Base-by-base conservation (phyloP, 2,888 invertebrate species). In the Aphelenchoides bicaudatus region DNA sequence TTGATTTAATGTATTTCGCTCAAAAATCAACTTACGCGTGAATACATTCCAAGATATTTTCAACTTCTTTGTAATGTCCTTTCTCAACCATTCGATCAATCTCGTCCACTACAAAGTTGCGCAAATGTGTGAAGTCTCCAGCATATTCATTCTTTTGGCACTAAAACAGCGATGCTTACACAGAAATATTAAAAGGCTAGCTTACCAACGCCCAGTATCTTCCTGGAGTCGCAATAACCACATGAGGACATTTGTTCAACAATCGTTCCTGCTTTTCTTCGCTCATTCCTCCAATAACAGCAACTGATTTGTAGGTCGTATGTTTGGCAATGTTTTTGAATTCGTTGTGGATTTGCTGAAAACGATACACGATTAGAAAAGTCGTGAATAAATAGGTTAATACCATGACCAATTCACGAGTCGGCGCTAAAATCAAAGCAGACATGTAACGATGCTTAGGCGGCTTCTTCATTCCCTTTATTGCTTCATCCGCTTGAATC, bases 81-180 rank as follows among this genome's bases (percentile, higher is more conserved):
- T 67, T 87, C 87, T 98, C 96, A 16, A 96, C 83, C 96, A 99
- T 96, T 61, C 98, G 85, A 81, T 99, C 98, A 0, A 96, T 94
- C 83, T 99, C 98, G 80, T 99, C 98, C 68, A 96, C 89, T 0
- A 91, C 93, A 63, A 98, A 82, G 80, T 87, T 90, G 6, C 71
- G 66, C 5, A 82, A 67, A 13, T 68, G 62, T 3, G 72, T 69
- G 55, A 82, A 69, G 56, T 81, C 80, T 1, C 69, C 66, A 39
- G 82, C 70, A 56, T 70, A 72, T 6, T 58, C 54, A 2, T 43
- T 56, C 19, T 43, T 34, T 10, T 70, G 67, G 10, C 67, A 65
- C 68, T 72, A 21, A 51, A 63, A 57, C 2, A 10, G 29, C n/a
- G 10, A 56, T 8, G 16, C 16, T 37, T 13, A 27, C 27, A 51